Base-by-base conservation (phyloP, 2,888 invertebrate species). In the Marasmarcha lunaedactyla region DNA sequence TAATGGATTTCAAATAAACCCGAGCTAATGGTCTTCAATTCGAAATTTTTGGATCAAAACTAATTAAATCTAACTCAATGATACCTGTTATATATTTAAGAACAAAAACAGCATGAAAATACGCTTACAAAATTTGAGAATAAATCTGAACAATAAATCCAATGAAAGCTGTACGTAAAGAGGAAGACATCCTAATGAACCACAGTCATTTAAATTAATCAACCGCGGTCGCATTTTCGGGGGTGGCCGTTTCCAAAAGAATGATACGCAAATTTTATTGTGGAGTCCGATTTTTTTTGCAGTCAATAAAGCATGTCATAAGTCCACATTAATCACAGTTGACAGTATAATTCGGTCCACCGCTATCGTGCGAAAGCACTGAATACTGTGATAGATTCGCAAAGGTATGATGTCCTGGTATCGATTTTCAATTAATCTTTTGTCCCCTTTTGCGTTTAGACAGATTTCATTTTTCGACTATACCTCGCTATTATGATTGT, bases 341-440 rank as follows among this genome's bases (percentile, higher is more conserved):
- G 78, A 70, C 73, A 67, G 60, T 60, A 65, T 71, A 69, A 77
- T 72, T 67, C 69, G 55, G 63, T 46, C 54, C 52, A 42, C 55
- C 62, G 67, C 71, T 73, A 74, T 72, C 73, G 62, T 64, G 63
- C 53, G 20, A 67, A 73, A 70, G 66, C 71, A 69, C 68, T 63
- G 64, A 71, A 72, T 68, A 62, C 71, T 76, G 69, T 71, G 70
- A 74, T 74, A 76, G 70, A 70, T 68, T 70, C 58, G 67, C 66
- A 59, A 67, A 73, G 71, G 72, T 70, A 66, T 66, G n/a, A n/a
- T n/a, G 63, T 63, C 64, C 62, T 59, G 51, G 55, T 70, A 77
- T 77, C 59, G 74, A 77, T 78, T 79, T 76, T 73, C 71, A 78
- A 77, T 79, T 78, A 73, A 77, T 76, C 76, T 74, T 74, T 71